Percentiles rank a stretch among this genome's conserved stretches.
Evolutionary conservation across 1,140 invertebrate genomes (phyloP).

Genomic region (Eulimnadia texana): DNA sequence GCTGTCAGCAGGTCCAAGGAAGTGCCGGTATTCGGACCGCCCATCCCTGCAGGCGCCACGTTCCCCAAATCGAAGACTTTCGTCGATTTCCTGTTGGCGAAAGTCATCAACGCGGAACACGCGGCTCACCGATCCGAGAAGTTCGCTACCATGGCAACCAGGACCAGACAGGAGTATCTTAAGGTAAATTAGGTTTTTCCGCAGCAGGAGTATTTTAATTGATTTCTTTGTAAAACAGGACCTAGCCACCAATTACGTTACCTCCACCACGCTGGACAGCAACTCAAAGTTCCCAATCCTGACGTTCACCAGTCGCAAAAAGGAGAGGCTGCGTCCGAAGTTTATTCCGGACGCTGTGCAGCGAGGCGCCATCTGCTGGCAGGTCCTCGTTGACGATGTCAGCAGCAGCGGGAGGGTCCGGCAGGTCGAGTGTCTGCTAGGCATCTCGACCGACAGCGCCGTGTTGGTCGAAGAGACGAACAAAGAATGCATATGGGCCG

Average conservation of each 20-base stretch:
- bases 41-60: constrained; percentile 63
- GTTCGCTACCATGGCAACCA: constrained; percentile 91
- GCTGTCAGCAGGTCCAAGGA: constrained; percentile 87
- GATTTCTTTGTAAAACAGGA: too few relatives aligned
- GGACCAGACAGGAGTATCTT: constrained; percentile 88
- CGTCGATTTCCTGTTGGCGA: constrained; percentile 82
- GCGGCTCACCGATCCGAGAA: constrained; percentile 90
- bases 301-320: constrained; percentile 55
- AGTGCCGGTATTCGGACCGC: constrained; percentile 88
- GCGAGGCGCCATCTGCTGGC: constrained; percentile 61
- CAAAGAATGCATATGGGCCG: constrained; percentile 69
- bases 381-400: constrained; percentile 50
- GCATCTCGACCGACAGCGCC: constrained; percentile 70
- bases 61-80: constrained; percentile 81
- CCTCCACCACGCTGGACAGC: constrained; percentile 63
- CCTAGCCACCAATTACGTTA: constrained; percentile 70
- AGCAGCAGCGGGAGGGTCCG: constrained; percentile 41
- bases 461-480: constrained; percentile 72
- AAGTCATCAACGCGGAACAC: constrained; percentile 96
- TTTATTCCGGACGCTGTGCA: constrained; percentile 49
- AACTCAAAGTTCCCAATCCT: constrained; percentile 67
- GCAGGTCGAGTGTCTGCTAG: constrained; percentile 64
- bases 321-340: constrained; percentile 44
- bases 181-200: constrained; percentile 43
- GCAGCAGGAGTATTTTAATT: too few relatives aligned